Conservation (phyloP, 2,113 vertebrate species). For the Deroptyus accipitrinus region DNA sequence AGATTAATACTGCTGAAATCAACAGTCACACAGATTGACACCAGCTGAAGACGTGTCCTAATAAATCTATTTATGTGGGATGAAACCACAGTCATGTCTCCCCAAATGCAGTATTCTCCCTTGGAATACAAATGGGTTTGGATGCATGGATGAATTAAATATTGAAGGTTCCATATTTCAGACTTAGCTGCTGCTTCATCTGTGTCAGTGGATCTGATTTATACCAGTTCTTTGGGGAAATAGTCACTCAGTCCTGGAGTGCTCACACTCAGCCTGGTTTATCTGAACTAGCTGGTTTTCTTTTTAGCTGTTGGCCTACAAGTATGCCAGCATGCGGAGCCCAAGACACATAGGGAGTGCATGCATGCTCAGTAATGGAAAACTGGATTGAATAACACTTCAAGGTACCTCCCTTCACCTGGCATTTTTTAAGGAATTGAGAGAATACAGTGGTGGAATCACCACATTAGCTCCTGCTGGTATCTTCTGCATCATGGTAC, state of each 20-base stretch:
- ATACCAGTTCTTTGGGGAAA: not conserved
- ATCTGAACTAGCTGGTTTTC: not conserved
- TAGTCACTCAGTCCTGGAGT: not conserved
- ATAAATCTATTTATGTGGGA: not conserved
- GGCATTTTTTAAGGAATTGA: not conserved
- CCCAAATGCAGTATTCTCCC: not conserved
- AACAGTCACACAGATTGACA: constrained; percentile 11
- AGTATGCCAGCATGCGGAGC: fast-evolving
- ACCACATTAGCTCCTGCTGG: not conserved
- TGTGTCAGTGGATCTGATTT: not conserved
- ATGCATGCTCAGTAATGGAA: not conserved
- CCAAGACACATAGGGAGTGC: not conserved
- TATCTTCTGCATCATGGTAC: not conserved
- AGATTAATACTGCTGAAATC: not conserved
- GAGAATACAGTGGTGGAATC: not conserved
- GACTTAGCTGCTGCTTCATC: not conserved
- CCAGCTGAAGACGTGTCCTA: constrained; percentile 34
- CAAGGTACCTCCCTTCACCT: not conserved
- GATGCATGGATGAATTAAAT: not conserved
- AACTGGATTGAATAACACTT: not conserved
- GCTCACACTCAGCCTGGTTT: not conserved
- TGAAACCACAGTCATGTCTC: not conserved
- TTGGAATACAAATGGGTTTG: not conserved
- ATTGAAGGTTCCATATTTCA: not conserved
- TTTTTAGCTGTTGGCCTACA: not conserved